phyloP scores from a whole-genome alignment of 2,888 invertebrate genomes.

The Eupithecia subumbrata region DNA sequence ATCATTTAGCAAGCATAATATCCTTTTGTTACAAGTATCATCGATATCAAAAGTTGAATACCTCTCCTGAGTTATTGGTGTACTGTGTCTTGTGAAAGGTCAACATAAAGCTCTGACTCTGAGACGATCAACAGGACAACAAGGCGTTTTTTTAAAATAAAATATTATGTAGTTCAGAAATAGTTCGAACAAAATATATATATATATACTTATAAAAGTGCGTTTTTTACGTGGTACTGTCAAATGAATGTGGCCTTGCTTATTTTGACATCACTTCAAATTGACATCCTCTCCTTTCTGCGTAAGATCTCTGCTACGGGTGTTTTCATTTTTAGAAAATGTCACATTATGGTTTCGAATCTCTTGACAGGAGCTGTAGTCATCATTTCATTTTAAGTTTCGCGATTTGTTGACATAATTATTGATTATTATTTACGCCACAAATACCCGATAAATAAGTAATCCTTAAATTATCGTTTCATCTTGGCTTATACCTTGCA shows the following conservation, averaged over 20 bases:
- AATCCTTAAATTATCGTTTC: too few relatives aligned
- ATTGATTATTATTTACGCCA: too few relatives aligned
- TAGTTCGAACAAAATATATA: too few relatives aligned
- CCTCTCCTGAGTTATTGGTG: slow-evolving; percentile 58
- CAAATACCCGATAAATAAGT: too few relatives aligned
- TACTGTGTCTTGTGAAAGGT: slow-evolving; percentile 58
- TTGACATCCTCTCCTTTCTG: not conserved
- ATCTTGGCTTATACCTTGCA: too few relatives aligned
- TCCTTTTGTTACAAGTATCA: slow-evolving; percentile 42
- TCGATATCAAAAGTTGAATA: slow-evolving; percentile 52
- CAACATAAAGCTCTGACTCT: slow-evolving; percentile 41
- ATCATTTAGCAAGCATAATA: slow-evolving; percentile 35
- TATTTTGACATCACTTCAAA: not conserved
- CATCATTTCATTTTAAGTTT: too few relatives aligned
- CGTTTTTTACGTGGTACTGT: not conserved
- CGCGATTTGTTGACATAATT: too few relatives aligned
- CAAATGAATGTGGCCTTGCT: not conserved
- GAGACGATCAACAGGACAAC: not conserved
- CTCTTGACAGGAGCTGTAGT: too few relatives aligned
- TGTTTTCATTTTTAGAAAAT: not conserved
- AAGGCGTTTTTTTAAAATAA: not conserved
- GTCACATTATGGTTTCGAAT: not conserved
- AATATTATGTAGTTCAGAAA: not conserved
- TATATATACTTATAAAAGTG: too few relatives aligned
- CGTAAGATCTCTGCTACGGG: not conserved